Conservation (phyloP, 2,888 invertebrate species). For the Clostera curtula region DNA sequence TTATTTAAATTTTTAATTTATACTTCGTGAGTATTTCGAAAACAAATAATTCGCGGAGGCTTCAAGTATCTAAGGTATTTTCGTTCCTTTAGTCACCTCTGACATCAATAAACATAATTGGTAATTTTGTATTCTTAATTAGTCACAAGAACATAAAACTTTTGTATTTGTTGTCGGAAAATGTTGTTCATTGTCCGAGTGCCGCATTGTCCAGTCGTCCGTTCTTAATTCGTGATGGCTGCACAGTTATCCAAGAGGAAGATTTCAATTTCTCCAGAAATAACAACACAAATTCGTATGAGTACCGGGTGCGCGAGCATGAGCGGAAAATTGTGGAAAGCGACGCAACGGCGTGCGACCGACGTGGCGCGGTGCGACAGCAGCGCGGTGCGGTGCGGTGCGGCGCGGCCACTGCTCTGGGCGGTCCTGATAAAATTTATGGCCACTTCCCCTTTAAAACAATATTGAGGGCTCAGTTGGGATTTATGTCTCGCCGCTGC, state of each 20-base stretch:
- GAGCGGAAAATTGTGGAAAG: constrained; percentile 64
- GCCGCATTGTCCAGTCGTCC: constrained; percentile 15
- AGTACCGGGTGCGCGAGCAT: constrained; percentile 51
- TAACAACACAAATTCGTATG: constrained; percentile 53
- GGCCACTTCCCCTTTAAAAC: constrained; percentile 76
- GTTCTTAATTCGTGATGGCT: constrained; percentile 21
- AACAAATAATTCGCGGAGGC: too few relatives aligned
- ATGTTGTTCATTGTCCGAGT: constrained; percentile 9
- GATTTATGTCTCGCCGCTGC: constrained; percentile 75
- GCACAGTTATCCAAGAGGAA: constrained; percentile 30
- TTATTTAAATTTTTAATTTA: too few relatives aligned
- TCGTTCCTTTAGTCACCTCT: too few relatives aligned
- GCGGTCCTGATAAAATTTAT: constrained; percentile 75
- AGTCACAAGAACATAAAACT: too few relatives aligned
- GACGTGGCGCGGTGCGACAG: too few relatives aligned
- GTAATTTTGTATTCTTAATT: too few relatives aligned
- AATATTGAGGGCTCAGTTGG: constrained; percentile 76
- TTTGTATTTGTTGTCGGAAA: too few relatives aligned
- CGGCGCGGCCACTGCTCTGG: constrained; percentile 39
- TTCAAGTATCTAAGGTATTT: too few relatives aligned
- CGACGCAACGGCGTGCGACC: too few relatives aligned
- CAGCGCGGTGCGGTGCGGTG: too few relatives aligned
- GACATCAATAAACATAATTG: too few relatives aligned
- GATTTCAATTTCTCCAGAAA: constrained; percentile 47
- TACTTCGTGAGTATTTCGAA: too few relatives aligned